Evolutionary conservation across 2,113 vertebrate genomes (phyloP).

Genomic region (Syrrhaptes paradoxus): DNA sequence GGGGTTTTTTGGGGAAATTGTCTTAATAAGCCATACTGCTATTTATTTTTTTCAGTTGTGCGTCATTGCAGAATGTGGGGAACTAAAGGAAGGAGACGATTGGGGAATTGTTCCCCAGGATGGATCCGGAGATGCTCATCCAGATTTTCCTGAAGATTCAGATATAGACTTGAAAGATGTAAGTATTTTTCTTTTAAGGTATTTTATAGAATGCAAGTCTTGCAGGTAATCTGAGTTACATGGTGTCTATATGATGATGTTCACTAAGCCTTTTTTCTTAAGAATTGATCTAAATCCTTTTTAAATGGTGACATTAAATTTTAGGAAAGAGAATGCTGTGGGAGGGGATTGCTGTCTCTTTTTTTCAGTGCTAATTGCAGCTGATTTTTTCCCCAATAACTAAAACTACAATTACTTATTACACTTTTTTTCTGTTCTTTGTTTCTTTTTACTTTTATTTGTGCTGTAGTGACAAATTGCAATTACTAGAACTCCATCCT

Average conservation of each 20-base stretch:
- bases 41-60: conserved; percentile 79
- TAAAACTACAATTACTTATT: neutral
- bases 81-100: conserved; percentile 87
- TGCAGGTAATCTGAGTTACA: neutral
- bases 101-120: conserved; percentile 81
- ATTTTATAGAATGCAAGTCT: neutral
- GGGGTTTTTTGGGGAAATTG: neutral
- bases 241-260: neutral
- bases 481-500: neutral
- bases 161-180: conserved; percentile 91
- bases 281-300: neutral
- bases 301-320: neutral
- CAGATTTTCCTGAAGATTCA: conserved; percentile 93
- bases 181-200: conserved; percentile 54
- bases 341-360: neutral
- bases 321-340: neutral
- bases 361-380: neutral
- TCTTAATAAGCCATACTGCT: neutral
- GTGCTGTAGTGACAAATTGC: neutral
- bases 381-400: neutral
- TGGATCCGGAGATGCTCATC: conserved; percentile 86
- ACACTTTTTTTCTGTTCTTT: neutral
- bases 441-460: neutral
- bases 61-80: conserved; percentile 88
- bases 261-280: neutral